Base-by-base conservation (phyloP, 92 coral and sea anemone species). In the Phymanthus crucifer region DNA sequence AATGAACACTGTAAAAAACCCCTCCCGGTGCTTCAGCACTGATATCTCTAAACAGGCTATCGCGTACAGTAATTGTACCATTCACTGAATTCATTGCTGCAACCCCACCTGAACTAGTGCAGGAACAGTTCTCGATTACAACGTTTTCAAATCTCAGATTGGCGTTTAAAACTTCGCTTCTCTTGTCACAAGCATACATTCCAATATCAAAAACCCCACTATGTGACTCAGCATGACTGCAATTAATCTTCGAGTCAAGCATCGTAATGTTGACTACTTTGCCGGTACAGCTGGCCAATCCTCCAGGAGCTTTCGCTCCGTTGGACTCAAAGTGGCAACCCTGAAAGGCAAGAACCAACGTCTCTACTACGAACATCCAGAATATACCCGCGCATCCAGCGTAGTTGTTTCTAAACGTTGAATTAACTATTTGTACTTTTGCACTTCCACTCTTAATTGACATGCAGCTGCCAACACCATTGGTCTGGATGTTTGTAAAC, bases 171-270 rank as follows among this genome's bases (percentile, higher is more conserved):
- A 77, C 26, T n/a, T 77, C 37, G 23, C 2, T 18, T 36, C 3
- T 26, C 3, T 11, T 18, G 17, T 24, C 72, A 43, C 81, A 77
- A 17, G 37, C 57, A 17, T 32, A 21, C 27, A 35, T 0, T 0
- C 81, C 81, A 2, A 64, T 64, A 48, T 79, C 69, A 10, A 79
- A 68, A 8, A 79, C 66, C 29, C 83, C 83, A 1, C 83, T 76
- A 11, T 66, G 32, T 11, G 46, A 66, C 13, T 2, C 1, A 47
- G 73, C 6, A 19, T 32, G 17, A 54, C 75, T 79, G 24, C 45
- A 43, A 17, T 27, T 48, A 13, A 79, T 27, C 34, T 26, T 68
- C 14, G 65, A 79, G 67, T 79, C 76, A 18, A 45, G n/a, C 67
- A 79, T 54, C 52, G 69, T 50, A 6, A 79, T 34, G 40, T 29